These are phyloP conservation scores for Homalodisca vitripennis DNA, from an alignment of 1,140 invertebrate genomes.

Conservation along the genomic window DNA sequence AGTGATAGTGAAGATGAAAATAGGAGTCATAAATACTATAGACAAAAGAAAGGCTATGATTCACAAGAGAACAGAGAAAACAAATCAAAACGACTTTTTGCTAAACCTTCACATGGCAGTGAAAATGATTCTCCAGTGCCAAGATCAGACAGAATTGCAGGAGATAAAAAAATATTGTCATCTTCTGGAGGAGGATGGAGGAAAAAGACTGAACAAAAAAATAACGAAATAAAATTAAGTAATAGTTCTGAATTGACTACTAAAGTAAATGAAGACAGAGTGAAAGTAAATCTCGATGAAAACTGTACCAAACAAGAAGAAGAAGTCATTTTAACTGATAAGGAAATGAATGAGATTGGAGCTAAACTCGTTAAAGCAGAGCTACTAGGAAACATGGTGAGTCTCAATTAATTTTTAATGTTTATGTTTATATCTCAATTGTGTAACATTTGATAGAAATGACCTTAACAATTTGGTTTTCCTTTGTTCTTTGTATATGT, in stretches of 20 bases:
- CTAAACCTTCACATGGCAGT: slow-evolving; percentile 1
- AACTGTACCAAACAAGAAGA: slow-evolving; percentile 37
- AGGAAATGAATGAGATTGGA: slow-evolving; percentile 63
- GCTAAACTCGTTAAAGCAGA: slow-evolving; percentile 90
- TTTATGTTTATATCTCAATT: no score
- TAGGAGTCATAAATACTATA: not conserved
- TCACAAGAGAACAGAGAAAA: not conserved
- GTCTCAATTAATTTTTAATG: no score
- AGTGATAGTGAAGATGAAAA: slow-evolving; percentile 12
- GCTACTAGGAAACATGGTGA: slow-evolving; percentile 75
- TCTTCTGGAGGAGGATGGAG: slow-evolving; percentile 9
- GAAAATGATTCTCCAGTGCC: not conserved
- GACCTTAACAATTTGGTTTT: no score
- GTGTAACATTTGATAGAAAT: no score
- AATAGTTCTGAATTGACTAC: not conserved
- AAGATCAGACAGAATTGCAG: not conserved
- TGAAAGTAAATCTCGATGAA: no score
- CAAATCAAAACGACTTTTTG: slow-evolving; percentile 1
- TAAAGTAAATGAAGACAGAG: no score
- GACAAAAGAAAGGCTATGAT: not conserved
- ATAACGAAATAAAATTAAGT: slow-evolving; percentile 20
- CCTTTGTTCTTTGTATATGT: no score
- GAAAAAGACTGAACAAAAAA: slow-evolving; percentile 17
- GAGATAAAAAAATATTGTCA: not conserved
- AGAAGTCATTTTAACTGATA: slow-evolving; percentile 43